Conservation (phyloP, 1,140 invertebrate genomes). For the Sipha flava region DNA sequence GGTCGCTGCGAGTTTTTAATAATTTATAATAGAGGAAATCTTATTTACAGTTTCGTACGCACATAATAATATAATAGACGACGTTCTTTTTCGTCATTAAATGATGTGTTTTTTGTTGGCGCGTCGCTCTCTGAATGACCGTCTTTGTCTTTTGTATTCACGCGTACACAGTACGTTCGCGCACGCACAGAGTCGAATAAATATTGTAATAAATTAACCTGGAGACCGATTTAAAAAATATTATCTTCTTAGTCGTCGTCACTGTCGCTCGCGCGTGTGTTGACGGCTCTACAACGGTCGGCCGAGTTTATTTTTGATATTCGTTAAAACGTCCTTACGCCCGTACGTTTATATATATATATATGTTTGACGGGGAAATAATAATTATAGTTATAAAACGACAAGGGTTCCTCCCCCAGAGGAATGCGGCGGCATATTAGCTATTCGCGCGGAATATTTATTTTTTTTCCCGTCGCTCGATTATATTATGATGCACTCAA, state of each 20-base stretch:
- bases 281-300: background rate
- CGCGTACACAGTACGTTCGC: background rate
- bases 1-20: background rate
- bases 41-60: background rate
- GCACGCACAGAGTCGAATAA: too few relatives aligned
- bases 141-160: conserved; percentile 8
- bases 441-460: background rate
- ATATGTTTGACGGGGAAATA: background rate
- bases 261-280: background rate
- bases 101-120: conserved; percentile 14
- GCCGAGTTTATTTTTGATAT: conserved; percentile 12
- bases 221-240: conserved; percentile 5
- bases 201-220: background rate
- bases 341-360: background rate
- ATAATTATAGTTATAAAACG: background rate
- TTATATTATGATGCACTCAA: background rate
- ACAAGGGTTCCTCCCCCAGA: background rate
- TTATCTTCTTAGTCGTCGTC: too few relatives aligned
- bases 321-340: background rate
- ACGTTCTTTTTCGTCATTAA: background rate
- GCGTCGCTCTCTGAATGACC: background rate
- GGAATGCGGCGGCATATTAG: background rate
- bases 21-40: conserved; percentile 5
- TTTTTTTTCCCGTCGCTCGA: background rate
- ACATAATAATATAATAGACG: background rate